phyloP scores from a whole-genome alignment of 2,797 vertebrate genomes.

The Potorous gilbertii region DNA sequence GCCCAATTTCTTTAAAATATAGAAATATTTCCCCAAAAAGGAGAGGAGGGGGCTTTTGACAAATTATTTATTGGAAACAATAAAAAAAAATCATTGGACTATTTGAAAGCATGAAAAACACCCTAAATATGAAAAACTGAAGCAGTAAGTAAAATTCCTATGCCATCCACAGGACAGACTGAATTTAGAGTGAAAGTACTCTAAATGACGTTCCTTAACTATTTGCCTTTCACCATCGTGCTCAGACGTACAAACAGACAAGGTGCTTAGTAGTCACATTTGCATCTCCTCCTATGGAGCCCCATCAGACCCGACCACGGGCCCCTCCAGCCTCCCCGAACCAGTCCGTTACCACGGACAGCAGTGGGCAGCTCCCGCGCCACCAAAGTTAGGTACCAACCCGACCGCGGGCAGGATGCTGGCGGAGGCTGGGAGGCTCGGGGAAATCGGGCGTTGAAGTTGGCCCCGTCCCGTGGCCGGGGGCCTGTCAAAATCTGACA shows the following conservation, averaged over 20 bases:
- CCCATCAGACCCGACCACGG: too few species aligned
- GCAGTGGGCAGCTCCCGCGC: not conserved
- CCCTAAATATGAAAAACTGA: conserved; percentile 28
- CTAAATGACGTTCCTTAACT: conserved; percentile 14
- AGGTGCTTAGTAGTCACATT: not conserved
- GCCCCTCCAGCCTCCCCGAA: too few species aligned
- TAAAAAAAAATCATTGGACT: not conserved
- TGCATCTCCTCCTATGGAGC: conserved; percentile 10
- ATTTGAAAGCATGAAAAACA: not conserved
- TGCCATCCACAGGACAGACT: conserved; percentile 35
- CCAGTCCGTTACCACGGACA: not conserved
- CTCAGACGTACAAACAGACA: not conserved
- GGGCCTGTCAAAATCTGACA: conserved; percentile 35
- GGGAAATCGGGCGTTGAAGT: conserved; percentile 25
- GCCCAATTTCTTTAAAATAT: conserved; percentile 46
- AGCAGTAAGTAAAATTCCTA: conserved; percentile 30
- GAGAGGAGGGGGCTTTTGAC: not conserved
- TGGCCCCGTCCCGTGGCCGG: not conserved
- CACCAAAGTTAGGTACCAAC: conserved; percentile 10
- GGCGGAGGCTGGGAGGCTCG: not conserved
- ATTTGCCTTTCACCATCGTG: conserved; percentile 28
- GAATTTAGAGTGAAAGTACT: not conserved
- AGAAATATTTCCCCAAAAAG: conserved; percentile 13
- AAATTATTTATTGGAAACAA: conserved; percentile 23
- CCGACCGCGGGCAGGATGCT: conserved; percentile 29